Evolutionary conservation across 2,888 invertebrate genomes (phyloP), one percentile per base, ranked within the genome.

Genomic region (Drosophila greeni): DNA sequence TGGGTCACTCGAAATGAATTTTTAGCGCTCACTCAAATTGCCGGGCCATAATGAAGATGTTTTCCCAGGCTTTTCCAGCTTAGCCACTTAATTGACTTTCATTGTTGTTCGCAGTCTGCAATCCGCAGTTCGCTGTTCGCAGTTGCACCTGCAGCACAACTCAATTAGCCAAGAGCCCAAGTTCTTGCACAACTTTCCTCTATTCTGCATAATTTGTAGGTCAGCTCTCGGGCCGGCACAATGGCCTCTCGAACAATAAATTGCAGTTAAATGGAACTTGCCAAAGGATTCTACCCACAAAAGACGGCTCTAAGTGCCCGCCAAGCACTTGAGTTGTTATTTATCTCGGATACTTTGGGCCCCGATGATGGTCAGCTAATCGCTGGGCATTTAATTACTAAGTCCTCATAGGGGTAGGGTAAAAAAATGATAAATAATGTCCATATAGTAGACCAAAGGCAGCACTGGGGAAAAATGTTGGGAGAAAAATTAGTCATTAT

Each of bases 121-220:
- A 5, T 45, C 14, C 33, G 20, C 39, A n/a, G 47, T 43, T 16
- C 42, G 40, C 39, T 26, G 55, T 29, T 45, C n/a, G 40, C 66
- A 61, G 33, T 65, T 70, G 72, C 66, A 62, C 53, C 66, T 62
- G 73, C 72, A 64, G 57, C 74, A 48, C 77, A 78, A 77, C 80
- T 77, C 77, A 78, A 78, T 78, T 78, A 80, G 71, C 52, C 66
- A 58, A 48, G 18, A 40, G 53, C 39, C 49, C 39, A 43, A 60
- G 40, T 66, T 54, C 60, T 43, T 39, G 43, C 53, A 29, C 58
- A 62, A 61, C 40, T 69, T 75, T 64, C 57, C 51, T 62, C 51
- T 62, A 69, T 73, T 68, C 74, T 78, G 75, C 69, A 81, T 79
- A 81, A 79, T 81, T 79, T 79, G 66, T 75, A 68, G 79, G 78